These are phyloP conservation scores for Blera fallax DNA, from an alignment of 2,888 invertebrate genomes.

Conservation along the genomic window DNA sequence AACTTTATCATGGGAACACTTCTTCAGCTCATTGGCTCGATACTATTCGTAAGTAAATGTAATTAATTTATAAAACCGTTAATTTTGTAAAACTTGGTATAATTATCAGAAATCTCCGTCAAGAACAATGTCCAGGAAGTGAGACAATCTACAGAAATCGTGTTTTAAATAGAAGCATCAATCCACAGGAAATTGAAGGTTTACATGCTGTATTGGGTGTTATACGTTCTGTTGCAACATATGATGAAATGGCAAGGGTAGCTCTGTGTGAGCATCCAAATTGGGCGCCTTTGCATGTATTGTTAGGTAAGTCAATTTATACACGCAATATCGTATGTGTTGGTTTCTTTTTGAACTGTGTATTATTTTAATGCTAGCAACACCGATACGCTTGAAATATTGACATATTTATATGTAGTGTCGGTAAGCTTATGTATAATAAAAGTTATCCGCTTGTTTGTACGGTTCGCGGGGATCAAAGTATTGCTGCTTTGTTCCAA, in stretches of 20 bases:
- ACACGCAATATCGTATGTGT: too few relatives aligned
- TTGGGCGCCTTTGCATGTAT: constrained; percentile 91
- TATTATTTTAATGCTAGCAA: too few relatives aligned
- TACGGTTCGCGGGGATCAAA: too few relatives aligned
- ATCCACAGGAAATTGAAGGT: constrained; percentile 92
- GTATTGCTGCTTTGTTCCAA: too few relatives aligned
- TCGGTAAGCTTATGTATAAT: too few relatives aligned
- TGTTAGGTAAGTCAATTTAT: constrained; percentile 85
- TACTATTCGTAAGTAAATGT: constrained; percentile 85
- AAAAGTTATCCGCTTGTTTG: too few relatives aligned
- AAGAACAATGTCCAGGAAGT: constrained; percentile 85
- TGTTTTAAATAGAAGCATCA: constrained; percentile 85
- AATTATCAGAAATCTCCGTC: constrained; percentile 85
- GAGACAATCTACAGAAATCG: constrained; percentile 86
- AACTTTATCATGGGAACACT: constrained; percentile 91
- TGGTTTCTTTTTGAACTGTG: too few relatives aligned
- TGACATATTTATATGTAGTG: too few relatives aligned
- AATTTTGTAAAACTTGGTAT: neutral
- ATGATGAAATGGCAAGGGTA: constrained; percentile 91
- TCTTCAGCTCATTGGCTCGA: constrained; percentile 89
- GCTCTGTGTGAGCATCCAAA: constrained; percentile 93
- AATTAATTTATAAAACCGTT: neutral
- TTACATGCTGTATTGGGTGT: constrained; percentile 91
- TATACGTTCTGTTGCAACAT: constrained; percentile 89
- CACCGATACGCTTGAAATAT: too few relatives aligned